Conservation (phyloP, 2,888 invertebrate species). For the Nasonia oneida region DNA sequence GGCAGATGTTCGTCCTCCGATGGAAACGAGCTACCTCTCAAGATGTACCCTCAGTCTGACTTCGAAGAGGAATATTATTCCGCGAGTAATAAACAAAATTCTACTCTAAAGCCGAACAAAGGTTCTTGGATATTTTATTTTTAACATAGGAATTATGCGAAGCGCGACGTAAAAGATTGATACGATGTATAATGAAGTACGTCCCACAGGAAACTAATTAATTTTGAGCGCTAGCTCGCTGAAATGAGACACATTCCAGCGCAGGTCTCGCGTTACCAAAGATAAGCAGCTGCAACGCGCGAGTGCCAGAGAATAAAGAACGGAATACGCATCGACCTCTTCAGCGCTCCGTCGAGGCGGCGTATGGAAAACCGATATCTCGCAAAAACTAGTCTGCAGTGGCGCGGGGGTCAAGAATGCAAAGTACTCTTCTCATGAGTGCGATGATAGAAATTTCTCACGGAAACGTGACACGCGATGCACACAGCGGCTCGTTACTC, state of each 20-base stretch:
- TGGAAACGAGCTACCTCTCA: constrained; percentile 1
- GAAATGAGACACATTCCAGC: background rate
- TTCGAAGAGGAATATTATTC: background rate
- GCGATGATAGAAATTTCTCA: constrained; percentile 55
- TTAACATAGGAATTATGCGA: no score
- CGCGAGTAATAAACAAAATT: background rate
- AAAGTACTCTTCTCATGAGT: constrained; percentile 55
- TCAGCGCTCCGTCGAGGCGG: background rate
- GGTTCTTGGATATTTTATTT: no score
- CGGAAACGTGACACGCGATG: constrained; percentile 52
- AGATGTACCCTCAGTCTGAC: background rate
- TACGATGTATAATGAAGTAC: background rate
- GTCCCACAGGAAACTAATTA: constrained; percentile 14
- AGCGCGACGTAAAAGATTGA: background rate
- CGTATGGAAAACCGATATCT: constrained; percentile 65
- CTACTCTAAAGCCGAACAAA: background rate
- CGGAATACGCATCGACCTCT: constrained; percentile 30
- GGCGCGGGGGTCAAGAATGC: constrained; percentile 50
- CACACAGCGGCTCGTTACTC: constrained; percentile 18
- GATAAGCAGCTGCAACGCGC: background rate
- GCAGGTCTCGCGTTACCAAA: constrained; percentile 8
- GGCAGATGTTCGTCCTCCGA: background rate
- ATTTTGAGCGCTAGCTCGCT: background rate
- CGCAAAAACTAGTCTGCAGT: constrained; percentile 61
- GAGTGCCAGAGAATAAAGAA: background rate